Evolutionary conservation across 2,888 invertebrate genomes (phyloP).

Genomic region (Eurytoma adleriae): DNA sequence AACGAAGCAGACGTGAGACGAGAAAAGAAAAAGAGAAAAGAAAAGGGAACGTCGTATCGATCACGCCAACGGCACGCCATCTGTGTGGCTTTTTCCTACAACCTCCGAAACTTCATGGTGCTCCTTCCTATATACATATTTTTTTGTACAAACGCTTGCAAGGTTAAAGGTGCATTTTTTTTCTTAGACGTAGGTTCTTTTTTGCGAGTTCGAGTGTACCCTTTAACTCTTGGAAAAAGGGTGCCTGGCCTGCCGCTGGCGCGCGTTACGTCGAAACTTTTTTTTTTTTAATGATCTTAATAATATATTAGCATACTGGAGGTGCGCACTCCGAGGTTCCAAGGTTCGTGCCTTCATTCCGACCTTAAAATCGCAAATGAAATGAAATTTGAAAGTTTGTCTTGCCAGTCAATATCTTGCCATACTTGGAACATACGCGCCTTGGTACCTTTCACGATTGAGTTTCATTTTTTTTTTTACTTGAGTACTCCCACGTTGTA

Average conservation of each 20-base stretch:
- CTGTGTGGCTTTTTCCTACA: constrained; percentile 47
- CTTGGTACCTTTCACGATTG: constrained; percentile 58
- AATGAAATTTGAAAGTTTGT: constrained; percentile 34
- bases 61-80: constrained; percentile 50
- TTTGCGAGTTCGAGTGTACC: constrained; percentile 35
- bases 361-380: constrained; percentile 36
- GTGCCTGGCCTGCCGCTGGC: constrained; percentile 53
- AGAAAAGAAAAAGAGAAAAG: constrained; percentile 17
- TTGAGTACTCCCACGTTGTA: constrained; percentile 69
- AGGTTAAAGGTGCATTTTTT: constrained; percentile 24
- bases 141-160: constrained; percentile 25
- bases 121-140: constrained; percentile 51
- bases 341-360: constrained; percentile 63
- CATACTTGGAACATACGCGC: constrained; percentile 55
- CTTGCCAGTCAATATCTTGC: constrained; percentile 55
- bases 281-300: constrained; percentile 43
- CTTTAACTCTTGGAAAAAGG: constrained; percentile 22
- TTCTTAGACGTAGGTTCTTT: constrained; percentile 30
- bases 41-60: constrained; percentile 4
- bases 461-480: constrained; percentile 54
- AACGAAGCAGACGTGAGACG: neutral
- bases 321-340: constrained; percentile 62
- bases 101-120: constrained; percentile 49
- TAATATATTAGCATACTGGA: constrained; percentile 58
- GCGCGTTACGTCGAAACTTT: constrained; percentile 43